Base-by-base conservation (phyloP, 2,888 invertebrate genomes). In the Epicampocera succincta region DNA sequence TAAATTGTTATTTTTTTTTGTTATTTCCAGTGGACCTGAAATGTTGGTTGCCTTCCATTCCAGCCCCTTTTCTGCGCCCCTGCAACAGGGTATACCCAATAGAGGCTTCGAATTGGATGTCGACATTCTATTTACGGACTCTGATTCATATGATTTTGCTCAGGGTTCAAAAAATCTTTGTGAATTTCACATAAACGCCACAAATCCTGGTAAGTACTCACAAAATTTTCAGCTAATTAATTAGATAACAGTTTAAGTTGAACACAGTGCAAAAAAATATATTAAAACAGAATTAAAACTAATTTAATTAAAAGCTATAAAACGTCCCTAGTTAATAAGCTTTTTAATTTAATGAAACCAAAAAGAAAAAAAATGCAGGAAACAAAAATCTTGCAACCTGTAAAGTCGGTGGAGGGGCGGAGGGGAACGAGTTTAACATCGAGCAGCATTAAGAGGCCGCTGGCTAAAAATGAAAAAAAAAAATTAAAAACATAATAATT, bases 21-120 rank as follows among this genome's bases (percentile, higher is more conserved):
- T 15, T 71, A n/a, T 46, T 85, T 85, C 9, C 85, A 92, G 95
- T 50, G 96, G 96, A 0, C 94, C 96, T 6, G 95, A 95, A 87
- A 96, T 97, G 95, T 92, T 97, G 65, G 95, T 97, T 8, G 96
- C 96, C 68, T 97, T 97, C 89, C 95, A 95, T 89, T 96, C 97
- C 21, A 96, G 96, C 12, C 95, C 96, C 0, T 94, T 94, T 89
- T 95, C 96, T 83, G 95, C 96, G 66, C 96, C 97, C 2, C 91
- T 96, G 66, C 94, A 95, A 71, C 93, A 93, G 8, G 93, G 93
- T 5, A 90, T 91, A 73, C 94, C 95, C 0, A 92, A 97, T 73
- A 92, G 96, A 3, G 96, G 96, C 73, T 95, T 97, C 87, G 97
- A 97, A 88, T 93, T 97, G 54, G 95, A 95, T 86, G 95, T 97